A percentile compares a stretch with the other conserved stretches of the same genome.
phyloP scores from a whole-genome alignment of 2,888 invertebrate species.

The Sipunculus nudus region DNA sequence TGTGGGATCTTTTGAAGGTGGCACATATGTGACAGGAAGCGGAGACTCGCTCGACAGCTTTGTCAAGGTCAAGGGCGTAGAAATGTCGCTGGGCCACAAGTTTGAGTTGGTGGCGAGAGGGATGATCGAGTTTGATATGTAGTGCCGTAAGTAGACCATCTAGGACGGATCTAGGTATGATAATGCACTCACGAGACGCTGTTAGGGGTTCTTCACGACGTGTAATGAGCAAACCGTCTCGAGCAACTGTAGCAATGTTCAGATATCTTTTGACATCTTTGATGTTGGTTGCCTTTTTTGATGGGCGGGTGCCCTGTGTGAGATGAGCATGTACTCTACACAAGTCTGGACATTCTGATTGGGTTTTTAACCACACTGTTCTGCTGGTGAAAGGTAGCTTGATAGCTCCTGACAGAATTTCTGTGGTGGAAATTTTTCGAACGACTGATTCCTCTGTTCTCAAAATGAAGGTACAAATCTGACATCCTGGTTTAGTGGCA shows the following conservation, averaged over 20 bases:
- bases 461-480: not conserved
- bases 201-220: slow-evolving; percentile 5
- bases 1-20: too few species aligned
- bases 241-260: slow-evolving; percentile 30
- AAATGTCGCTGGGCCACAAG: too few species aligned
- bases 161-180: slow-evolving; percentile 17
- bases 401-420: slow-evolving; percentile 11
- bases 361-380: slow-evolving; percentile 17
- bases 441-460: slow-evolving; percentile 37
- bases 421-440: slow-evolving; percentile 10
- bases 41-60: too few species aligned
- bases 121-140: slow-evolving; percentile 31
- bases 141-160: slow-evolving; percentile 9
- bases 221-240: slow-evolving; percentile 38
- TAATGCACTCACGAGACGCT: slow-evolving; percentile 16
- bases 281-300: slow-evolving; percentile 37
- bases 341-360: not conserved
- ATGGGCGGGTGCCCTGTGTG: slow-evolving; percentile 10
- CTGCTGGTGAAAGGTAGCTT: slow-evolving; percentile 35
- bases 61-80: too few species aligned
- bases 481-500: not conserved
- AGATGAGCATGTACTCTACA: not conserved
- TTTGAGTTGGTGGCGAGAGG: too few species aligned
- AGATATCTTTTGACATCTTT: slow-evolving; percentile 40
- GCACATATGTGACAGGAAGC: too few species aligned